Percentiles rank a stretch among this genome's conserved stretches.
Evolutionary conservation across 2,888 invertebrate species (phyloP).

Genomic region (Yponomeuta cagnagella): DNA sequence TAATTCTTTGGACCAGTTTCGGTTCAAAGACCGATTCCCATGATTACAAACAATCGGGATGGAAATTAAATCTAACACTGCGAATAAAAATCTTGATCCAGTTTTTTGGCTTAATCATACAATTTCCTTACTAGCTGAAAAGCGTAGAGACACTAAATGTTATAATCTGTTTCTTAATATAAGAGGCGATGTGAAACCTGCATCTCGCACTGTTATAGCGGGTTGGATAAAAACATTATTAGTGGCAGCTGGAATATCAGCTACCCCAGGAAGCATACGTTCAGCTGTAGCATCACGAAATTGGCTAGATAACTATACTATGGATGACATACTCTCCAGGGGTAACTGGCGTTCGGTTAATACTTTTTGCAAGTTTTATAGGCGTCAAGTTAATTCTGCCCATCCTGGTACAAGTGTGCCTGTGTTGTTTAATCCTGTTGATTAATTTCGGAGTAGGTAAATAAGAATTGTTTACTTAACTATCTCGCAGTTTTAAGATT

Average conservation of each 20-base stretch:
- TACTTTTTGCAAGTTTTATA: constrained; percentile 19
- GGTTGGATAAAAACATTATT: constrained; percentile 21
- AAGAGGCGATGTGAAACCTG: constrained; percentile 18
- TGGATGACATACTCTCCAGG: constrained; percentile 20
- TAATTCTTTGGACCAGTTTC: constrained; percentile 21
- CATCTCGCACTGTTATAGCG: constrained; percentile 21
- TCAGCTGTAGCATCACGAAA: constrained; percentile 21
- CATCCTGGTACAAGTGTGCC: background rate
- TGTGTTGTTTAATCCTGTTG: background rate
- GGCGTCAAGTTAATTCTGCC: constrained; percentile 16
- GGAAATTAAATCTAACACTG: constrained; percentile 17
- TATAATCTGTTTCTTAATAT: constrained; percentile 16
- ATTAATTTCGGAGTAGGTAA: background rate
- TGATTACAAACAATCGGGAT: constrained; percentile 22
- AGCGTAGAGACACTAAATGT: too few relatives aligned
- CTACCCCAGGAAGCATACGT: constrained; percentile 20
- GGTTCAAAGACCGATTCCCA: constrained; percentile 24
- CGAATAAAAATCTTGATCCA: too few relatives aligned
- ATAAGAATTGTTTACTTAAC: too few relatives aligned
- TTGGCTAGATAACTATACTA: constrained; percentile 19
- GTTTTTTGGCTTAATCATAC: too few relatives aligned
- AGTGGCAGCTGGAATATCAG: constrained; percentile 16
- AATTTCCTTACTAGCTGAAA: too few relatives aligned
- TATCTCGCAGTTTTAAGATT: too few relatives aligned
- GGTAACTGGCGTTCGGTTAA: constrained; percentile 20